A percentile compares a stretch with the other conserved stretches of the same genome.
Conservation (phyloP, 1,140 invertebrate species). For the Zaprionus tsacasi region DNA sequence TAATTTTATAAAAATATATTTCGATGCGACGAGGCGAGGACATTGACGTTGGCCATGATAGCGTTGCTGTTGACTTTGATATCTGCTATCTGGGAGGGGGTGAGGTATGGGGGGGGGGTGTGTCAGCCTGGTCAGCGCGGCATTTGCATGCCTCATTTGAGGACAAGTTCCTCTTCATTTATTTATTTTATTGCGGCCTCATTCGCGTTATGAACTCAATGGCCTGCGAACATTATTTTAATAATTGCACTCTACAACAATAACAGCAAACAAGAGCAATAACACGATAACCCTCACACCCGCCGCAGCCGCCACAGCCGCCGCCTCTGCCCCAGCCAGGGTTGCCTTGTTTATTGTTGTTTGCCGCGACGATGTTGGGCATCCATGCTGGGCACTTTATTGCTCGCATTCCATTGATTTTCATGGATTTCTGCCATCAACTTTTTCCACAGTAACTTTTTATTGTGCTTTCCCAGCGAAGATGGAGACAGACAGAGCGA, state of each 20-base stretch:
- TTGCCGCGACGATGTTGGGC: constrained; percentile 30
- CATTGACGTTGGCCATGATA: constrained; percentile 46
- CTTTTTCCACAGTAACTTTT: constrained; percentile 72
- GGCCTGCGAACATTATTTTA: constrained; percentile 81
- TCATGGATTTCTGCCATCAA: constrained; percentile 76
- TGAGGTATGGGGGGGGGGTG: neutral
- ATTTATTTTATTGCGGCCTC: constrained; percentile 84
- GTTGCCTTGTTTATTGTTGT: constrained; percentile 52
- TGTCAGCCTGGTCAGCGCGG: constrained; percentile 38
- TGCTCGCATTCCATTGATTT: constrained; percentile 83
- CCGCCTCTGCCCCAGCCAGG: neutral
- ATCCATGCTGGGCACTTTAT: constrained; percentile 57
- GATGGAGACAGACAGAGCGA: neutral
- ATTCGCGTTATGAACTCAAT: constrained; percentile 84
- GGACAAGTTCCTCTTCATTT: constrained; percentile 81
- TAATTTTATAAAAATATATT: constrained; percentile 69
- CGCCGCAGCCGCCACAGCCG: neutral
- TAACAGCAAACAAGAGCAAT: constrained; percentile 30
- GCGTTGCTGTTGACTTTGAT: constrained; percentile 20
- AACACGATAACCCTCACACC: constrained; percentile 15
- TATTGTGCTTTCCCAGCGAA: constrained; percentile 38
- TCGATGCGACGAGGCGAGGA: constrained; percentile 45
- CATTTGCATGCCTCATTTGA: constrained; percentile 82
- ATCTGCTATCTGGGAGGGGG: neutral
- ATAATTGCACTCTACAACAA: constrained; percentile 73